Evolutionary conservation across 1,140 invertebrate genomes (phyloP).

Genomic region (Papilio polyxenes): DNA sequence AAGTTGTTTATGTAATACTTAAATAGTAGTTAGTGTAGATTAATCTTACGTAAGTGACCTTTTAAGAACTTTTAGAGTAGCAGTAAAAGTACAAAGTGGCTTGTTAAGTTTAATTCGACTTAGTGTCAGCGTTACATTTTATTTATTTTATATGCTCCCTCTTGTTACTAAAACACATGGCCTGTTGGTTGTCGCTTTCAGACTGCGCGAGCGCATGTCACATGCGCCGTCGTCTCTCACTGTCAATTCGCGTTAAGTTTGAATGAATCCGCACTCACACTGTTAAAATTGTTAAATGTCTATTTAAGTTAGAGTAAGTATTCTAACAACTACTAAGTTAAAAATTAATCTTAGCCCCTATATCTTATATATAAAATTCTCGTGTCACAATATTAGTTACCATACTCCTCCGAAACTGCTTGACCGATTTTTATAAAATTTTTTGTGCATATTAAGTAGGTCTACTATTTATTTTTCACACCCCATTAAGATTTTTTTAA

Average conservation of each 20-base stretch:
- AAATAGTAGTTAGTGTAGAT: background rate
- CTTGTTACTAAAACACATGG: conserved; percentile 14
- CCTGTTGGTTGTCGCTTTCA: background rate
- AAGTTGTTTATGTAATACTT: no score
- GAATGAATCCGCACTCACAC: background rate
- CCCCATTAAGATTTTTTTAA: no score
- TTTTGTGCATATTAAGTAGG: no score
- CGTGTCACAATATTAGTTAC: no score
- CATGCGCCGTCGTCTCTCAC: background rate
- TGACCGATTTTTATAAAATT: no score
- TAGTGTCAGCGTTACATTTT: background rate
- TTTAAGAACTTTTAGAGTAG: background rate
- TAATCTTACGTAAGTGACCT: background rate
- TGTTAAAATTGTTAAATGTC: background rate
- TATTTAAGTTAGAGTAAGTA: background rate
- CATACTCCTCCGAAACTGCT: no score
- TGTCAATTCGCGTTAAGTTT: conserved; percentile 1
- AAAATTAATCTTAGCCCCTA: no score
- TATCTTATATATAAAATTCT: no score
- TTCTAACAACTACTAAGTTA: no score
- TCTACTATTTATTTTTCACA: no score
- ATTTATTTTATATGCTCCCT: background rate
- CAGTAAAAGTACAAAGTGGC: background rate
- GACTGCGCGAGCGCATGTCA: background rate
- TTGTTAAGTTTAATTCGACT: background rate